Conservation (phyloP, 1,140 invertebrate species). For the Drosophila paulistorum region DNA sequence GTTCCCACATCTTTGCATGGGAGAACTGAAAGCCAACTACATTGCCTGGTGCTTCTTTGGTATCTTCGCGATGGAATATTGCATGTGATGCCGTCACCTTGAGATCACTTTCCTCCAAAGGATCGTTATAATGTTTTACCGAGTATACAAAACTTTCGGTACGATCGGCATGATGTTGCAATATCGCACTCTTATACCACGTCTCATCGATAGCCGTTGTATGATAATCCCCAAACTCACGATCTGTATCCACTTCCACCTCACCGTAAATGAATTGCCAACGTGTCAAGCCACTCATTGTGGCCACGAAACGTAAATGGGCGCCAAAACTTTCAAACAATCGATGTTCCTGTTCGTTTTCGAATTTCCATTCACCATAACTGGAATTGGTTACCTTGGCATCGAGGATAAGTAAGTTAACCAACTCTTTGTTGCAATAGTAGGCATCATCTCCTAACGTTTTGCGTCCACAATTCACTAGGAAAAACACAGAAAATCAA, state of each 20-base stretch:
- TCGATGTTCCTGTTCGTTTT: slow-evolving; percentile 84
- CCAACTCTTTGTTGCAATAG: slow-evolving; percentile 93
- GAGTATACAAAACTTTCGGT: slow-evolving; percentile 90
- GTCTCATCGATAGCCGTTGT: slow-evolving; percentile 93
- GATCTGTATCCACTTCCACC: slow-evolving; percentile 83
- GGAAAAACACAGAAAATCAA: neutral
- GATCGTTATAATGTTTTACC: slow-evolving; percentile 88
- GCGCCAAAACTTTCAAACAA: slow-evolving; percentile 87
- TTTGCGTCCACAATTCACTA: slow-evolving; percentile 86
- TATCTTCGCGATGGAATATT: slow-evolving; percentile 91
- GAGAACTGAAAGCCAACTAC: slow-evolving; percentile 94
- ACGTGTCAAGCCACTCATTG: slow-evolving; percentile 93
- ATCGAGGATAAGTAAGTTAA: slow-evolving; percentile 93
- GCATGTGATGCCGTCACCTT: slow-evolving; percentile 92
- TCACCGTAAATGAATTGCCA: slow-evolving; percentile 90
- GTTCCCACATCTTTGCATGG: slow-evolving; percentile 86
- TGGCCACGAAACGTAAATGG: slow-evolving; percentile 91
- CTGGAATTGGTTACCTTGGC: slow-evolving; percentile 90
- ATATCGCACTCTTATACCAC: slow-evolving; percentile 95
- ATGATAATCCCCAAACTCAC: slow-evolving; percentile 91
- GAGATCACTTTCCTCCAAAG: slow-evolving; percentile 84
- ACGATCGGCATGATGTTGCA: slow-evolving; percentile 90
- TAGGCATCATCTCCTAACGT: slow-evolving; percentile 88
- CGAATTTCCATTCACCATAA: slow-evolving; percentile 86
- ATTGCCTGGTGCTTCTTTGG: slow-evolving; percentile 91